phyloP scores from a whole-genome alignment of 2,797 vertebrate species.

The Cheirogaleus major region DNA sequence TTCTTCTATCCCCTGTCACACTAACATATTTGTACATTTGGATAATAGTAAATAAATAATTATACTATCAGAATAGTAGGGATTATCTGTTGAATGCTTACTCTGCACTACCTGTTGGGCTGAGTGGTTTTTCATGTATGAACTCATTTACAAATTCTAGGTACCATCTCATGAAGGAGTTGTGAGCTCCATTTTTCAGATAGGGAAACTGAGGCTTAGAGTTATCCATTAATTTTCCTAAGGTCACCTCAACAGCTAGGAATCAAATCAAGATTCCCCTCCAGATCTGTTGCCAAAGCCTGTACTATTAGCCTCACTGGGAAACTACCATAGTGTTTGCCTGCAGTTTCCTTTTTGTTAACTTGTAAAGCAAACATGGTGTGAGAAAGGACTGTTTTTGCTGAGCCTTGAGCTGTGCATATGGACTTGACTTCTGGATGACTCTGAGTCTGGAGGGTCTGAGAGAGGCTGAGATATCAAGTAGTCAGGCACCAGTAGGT shows the following conservation, averaged over 20 bases:
- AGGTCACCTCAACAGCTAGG: background rate
- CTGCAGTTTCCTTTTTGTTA: background rate
- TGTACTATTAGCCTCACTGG: background rate
- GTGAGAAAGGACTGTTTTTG: background rate
- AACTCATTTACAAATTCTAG: background rate
- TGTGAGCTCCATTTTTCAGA: background rate
- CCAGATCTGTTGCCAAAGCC: background rate
- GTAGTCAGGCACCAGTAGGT: background rate
- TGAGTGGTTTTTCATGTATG: background rate
- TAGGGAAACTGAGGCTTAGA: background rate
- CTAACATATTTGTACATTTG: background rate
- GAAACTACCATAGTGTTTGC: rapidly evolving
- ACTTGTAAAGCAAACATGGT: background rate
- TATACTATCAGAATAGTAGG: background rate
- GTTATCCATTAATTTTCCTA: background rate
- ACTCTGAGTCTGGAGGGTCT: background rate
- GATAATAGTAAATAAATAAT: background rate
- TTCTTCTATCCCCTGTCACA: background rate
- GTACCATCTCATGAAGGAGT: background rate
- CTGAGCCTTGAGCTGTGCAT: background rate
- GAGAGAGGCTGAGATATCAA: background rate
- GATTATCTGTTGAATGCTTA: background rate
- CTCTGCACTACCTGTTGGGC: too few species aligned
- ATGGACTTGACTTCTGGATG: background rate
- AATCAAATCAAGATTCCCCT: background rate